Conservation (phyloP, 92 coral and sea anemone species). For the Umimayanthus kanabou region DNA sequence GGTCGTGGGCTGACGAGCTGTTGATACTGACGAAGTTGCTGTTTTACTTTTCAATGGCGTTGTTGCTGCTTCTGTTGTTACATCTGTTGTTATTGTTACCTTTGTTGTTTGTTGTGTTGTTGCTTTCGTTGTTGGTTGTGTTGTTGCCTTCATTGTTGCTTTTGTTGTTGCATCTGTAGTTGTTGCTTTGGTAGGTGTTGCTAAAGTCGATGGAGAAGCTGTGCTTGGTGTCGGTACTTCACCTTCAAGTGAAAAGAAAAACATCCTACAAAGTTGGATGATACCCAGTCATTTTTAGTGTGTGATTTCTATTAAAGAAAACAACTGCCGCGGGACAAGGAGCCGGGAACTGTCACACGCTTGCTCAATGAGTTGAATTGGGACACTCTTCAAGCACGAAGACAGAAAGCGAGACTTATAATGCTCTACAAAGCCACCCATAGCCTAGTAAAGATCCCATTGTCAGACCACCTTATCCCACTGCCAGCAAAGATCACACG, state of each 20-base stretch:
- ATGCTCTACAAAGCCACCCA: too few species aligned
- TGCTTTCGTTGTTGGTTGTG: not conserved
- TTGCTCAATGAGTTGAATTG: too few species aligned
- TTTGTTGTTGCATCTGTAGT: not conserved
- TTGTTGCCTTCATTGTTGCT: not conserved
- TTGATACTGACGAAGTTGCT: not conserved
- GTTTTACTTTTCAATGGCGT: not conserved
- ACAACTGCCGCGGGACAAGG: too few species aligned
- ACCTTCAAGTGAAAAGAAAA: not conserved
- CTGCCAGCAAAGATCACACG: too few species aligned
- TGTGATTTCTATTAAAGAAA: not conserved
- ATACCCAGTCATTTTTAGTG: too few species aligned
- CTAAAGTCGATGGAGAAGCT: not conserved
- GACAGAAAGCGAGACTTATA: too few species aligned
- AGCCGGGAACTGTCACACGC: too few species aligned
- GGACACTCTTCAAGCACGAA: too few species aligned
- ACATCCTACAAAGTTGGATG: not conserved
- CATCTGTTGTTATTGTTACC: not conserved
- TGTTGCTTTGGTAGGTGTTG: not conserved
- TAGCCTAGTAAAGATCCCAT: too few species aligned
- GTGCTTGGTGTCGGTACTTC: not conserved
- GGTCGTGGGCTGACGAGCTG: not conserved
- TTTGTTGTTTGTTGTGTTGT: not conserved
- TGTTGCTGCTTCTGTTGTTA: not conserved
- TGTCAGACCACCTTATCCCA: too few species aligned